Evolutionary conservation across 2,113 vertebrate genomes (phyloP).

Genomic region (Rhinoderma darwinii): DNA sequence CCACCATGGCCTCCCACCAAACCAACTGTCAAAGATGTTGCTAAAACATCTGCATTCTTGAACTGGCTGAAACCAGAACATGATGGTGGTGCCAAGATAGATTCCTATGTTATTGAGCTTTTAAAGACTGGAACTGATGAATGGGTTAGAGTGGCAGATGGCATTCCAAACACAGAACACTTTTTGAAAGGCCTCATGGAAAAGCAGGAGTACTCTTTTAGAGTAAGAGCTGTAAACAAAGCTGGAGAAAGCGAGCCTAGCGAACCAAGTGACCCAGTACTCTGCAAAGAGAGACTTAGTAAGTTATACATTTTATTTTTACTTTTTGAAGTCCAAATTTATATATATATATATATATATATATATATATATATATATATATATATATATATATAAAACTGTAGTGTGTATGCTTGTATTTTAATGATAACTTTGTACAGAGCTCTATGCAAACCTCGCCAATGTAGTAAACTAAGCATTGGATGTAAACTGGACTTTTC

Average conservation of each 20-base stretch:
- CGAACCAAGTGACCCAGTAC: constrained; percentile 91
- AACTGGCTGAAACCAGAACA: constrained; percentile 95
- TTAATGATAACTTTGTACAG: neutral
- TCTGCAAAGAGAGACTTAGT: constrained; percentile 96
- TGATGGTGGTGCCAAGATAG: constrained; percentile 95
- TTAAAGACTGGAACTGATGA: constrained; percentile 95
- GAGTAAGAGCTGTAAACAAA: constrained; percentile 91
- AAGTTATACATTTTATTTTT: constrained; percentile 68
- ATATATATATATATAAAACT: no score
- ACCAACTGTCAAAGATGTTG: constrained; percentile 86
- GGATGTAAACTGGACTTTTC: no score
- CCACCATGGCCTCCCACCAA: constrained; percentile 97
- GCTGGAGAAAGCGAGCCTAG: constrained; percentile 94
- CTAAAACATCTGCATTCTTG: constrained; percentile 82
- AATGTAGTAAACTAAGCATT: neutral
- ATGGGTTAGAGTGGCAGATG: constrained; percentile 93
- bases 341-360: neutral
- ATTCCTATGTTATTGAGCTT: constrained; percentile 92
- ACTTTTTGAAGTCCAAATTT: neutral
- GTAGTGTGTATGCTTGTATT: neutral
- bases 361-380: no score
- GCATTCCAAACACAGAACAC: constrained; percentile 87
- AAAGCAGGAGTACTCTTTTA: constrained; percentile 95
- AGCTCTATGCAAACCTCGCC: neutral
- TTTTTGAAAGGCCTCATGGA: constrained; percentile 89